phyloP scores from a whole-genome alignment of 2,797 vertebrate genomes.

The Poeciliopsis infans region DNA sequence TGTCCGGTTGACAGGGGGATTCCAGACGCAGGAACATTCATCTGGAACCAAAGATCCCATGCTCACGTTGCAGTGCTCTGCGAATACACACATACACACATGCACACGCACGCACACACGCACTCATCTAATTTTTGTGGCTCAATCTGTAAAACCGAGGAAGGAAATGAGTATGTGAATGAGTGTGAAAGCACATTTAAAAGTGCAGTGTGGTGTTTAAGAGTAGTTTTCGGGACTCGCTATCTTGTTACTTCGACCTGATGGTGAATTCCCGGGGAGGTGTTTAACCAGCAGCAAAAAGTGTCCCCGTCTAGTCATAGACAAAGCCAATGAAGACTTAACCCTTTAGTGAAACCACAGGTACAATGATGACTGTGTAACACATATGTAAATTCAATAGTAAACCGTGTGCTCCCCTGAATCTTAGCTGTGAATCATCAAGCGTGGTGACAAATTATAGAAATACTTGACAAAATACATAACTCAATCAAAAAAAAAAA shows the following conservation, averaged over 20 bases:
- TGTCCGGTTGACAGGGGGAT: constrained; percentile 76
- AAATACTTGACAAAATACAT: constrained; percentile 22
- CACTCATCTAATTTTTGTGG: constrained; percentile 39
- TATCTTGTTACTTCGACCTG: constrained; percentile 27
- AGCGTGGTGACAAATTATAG: constrained; percentile 9
- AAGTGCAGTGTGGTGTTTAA: constrained; percentile 1
- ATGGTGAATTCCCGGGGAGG: constrained; percentile 71
- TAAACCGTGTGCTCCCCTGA: constrained; percentile 9
- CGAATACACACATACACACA: constrained; percentile 11
- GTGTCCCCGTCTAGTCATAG: constrained; percentile 38
- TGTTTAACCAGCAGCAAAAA: constrained; percentile 30
- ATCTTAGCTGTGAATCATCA: constrained; percentile 13
- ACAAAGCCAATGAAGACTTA: constrained; percentile 30
- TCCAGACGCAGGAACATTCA: constrained; percentile 74
- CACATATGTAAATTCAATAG: constrained; percentile 31
- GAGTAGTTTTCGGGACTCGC: constrained; percentile 41
- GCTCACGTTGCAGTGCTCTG: constrained; percentile 55
- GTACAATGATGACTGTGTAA: constrained; percentile 31
- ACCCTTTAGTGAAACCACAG: constrained; percentile 38
- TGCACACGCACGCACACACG: neutral
- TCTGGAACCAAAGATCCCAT: constrained; percentile 66
- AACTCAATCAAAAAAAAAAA: constrained; percentile 25
- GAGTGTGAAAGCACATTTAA: constrained; percentile 38
- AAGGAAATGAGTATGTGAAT: constrained; percentile 61
- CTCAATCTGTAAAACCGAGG: constrained; percentile 48